Evolutionary conservation across 2,888 invertebrate species (phyloP).

Genomic region (Lasius platythorax): DNA sequence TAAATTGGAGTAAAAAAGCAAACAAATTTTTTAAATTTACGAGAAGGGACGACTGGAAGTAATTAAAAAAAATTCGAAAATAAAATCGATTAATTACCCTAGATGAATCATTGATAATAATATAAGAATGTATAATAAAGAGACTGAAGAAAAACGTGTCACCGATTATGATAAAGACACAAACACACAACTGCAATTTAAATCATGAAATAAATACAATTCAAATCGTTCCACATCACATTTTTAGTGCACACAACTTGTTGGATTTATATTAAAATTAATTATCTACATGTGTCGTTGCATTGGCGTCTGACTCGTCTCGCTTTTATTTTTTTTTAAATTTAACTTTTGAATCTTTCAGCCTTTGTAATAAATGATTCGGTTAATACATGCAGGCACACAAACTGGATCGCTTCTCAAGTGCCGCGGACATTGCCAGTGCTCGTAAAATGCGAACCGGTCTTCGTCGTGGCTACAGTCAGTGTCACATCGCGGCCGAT

Average conservation of each 20-base stretch:
- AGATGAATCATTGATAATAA: constrained; percentile 32
- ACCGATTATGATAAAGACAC: not conserved
- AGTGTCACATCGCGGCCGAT: constrained; percentile 67
- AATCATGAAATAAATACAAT: not conserved
- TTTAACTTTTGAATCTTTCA: constrained; percentile 5
- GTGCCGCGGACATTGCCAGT: constrained; percentile 35
- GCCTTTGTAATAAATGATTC: constrained; percentile 40
- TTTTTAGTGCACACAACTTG: not conserved
- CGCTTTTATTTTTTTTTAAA: not conserved
- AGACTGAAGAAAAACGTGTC: not conserved
- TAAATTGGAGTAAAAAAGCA: not conserved
- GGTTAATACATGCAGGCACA: constrained; percentile 67
- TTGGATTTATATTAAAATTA: constrained; percentile 1
- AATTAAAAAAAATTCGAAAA: not conserved
- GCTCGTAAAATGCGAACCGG: constrained; percentile 42
- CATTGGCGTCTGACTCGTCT: not conserved
- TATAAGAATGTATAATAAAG: not conserved
- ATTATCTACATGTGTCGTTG: not conserved
- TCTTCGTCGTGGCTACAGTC: constrained; percentile 58
- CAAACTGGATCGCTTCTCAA: constrained; percentile 66
- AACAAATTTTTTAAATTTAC: not conserved
- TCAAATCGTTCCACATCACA: not conserved
- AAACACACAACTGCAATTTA: not conserved
- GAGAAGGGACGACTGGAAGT: not conserved
- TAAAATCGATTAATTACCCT: not conserved